These are phyloP conservation scores for Dryobota labecula DNA, from an alignment of 2,888 invertebrate genomes.

Conservation along the genomic window DNA sequence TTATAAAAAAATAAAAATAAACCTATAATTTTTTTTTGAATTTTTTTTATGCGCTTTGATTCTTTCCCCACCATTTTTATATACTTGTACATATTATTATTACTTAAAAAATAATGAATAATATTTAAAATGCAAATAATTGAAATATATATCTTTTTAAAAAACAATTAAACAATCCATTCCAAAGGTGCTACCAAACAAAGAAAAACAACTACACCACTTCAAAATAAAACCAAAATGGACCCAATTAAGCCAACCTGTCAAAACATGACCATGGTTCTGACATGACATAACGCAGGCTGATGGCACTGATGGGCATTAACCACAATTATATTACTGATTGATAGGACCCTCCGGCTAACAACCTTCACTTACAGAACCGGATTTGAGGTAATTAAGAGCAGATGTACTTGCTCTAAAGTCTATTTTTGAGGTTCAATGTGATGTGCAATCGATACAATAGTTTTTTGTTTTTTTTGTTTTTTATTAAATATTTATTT, in stretches of 20 bases:
- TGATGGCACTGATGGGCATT: conserved; percentile 21
- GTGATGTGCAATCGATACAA: background rate
- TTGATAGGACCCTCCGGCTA: conserved; percentile 33
- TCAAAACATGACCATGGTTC: conserved; percentile 47
- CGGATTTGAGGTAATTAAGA: conserved; percentile 37
- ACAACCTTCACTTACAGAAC: conserved; percentile 49
- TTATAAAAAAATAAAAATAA: no score
- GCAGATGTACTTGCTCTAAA: conserved; percentile 15
- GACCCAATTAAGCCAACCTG: conserved; percentile 42
- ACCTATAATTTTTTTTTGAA: no score
- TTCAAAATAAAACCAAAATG: conserved; percentile 18
- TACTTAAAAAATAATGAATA: no score
- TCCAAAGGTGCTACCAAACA: no score
- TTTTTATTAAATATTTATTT: no score
- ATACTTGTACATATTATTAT: no score
- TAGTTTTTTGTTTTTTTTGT: background rate
- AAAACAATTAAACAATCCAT: no score
- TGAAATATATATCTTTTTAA: no score
- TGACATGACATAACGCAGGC: conserved; percentile 36
- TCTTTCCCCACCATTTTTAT: no score
- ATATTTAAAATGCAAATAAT: no score
- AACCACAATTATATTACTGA: conserved; percentile 14
- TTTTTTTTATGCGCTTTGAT: no score
- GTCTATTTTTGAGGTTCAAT: background rate
- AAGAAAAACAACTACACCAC: background rate